A percentile compares a stretch with the other conserved stretches of the same genome.
phyloP scores from a whole-genome alignment of 2,113 vertebrate species.

The Oryzias melastigma region DNA sequence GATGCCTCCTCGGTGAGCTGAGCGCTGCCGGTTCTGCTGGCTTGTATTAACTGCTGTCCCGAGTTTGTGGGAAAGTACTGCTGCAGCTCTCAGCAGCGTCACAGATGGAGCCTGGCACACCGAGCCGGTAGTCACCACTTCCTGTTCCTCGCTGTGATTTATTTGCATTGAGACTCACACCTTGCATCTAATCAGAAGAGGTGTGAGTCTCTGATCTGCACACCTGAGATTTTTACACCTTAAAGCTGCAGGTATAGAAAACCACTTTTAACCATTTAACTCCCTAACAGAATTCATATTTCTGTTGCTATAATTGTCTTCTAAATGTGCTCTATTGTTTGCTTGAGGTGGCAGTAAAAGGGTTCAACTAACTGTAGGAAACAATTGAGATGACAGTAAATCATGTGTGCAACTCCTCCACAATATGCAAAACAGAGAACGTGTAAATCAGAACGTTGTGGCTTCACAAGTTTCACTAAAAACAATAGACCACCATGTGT shows the following conservation, averaged over 20 bases:
- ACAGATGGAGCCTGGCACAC: not conserved
- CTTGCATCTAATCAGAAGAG: slow-evolving; percentile 30
- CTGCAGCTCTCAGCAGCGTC: not conserved
- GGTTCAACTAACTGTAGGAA: too few relatives aligned
- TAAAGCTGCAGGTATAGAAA: too few relatives aligned
- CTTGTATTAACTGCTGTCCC: slow-evolving; percentile 23
- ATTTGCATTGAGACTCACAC: slow-evolving; percentile 26
- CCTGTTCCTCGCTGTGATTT: slow-evolving; percentile 72
- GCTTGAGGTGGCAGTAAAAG: too few relatives aligned
- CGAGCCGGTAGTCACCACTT: slow-evolving; percentile 60
- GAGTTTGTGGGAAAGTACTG: slow-evolving; percentile 43
- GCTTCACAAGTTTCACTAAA: slow-evolving; percentile 52
- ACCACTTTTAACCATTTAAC: too few relatives aligned
- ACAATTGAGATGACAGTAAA: not conserved
- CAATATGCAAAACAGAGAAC: slow-evolving; percentile 3
- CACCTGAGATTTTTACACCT: too few relatives aligned
- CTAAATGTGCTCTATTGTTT: too few relatives aligned
- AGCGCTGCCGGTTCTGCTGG: slow-evolving; percentile 11
- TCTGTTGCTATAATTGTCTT: too few relatives aligned
- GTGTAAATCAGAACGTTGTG: slow-evolving; percentile 38
- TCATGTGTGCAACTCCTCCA: not conserved
- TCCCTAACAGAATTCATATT: too few relatives aligned
- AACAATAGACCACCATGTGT: slow-evolving; percentile 42
- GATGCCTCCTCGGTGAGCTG: slow-evolving; percentile 19
- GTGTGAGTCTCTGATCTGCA: too few relatives aligned